Base-by-base conservation (phyloP, 2,797 vertebrate genomes). In the Hemibagrus guttatus region DNA sequence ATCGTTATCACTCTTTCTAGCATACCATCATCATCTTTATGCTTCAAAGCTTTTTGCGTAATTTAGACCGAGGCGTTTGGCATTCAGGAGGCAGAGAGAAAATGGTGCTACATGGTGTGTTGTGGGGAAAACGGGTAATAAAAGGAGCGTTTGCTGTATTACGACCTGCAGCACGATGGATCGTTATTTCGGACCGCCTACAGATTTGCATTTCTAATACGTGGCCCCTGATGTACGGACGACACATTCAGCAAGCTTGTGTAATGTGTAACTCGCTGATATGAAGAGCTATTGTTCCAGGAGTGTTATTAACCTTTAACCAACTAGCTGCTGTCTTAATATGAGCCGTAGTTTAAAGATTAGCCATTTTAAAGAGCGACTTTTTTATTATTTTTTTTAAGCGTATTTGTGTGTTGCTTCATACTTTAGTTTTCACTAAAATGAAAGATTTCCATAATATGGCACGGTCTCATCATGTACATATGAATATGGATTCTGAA, bases 231-330 rank as follows among this genome's bases (percentile, higher is more conserved):
- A 1, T 49, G 35, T 71, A 31, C n/a, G 39, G 16, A 52, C 28
- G 13, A 58, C 63, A 39, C 28, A 26, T n/a, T 46, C 42, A 17
- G 31, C 12, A 54, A 66, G 52, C 19, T 84, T 74, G 80, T 74
- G 46, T 87, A 88, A 87, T 85, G 39, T 72, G 85, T 90, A 88
- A 90, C 87, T 58, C 78, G 42, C 72, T n/a, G 52, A 89, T 69
- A 75, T n/a, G 49, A 58, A 46, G 1, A 46, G 52, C 79, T 39
- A 42, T 28, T 75, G 81, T 71, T 23, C 17, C 14, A n/a, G 31
- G 81, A 83, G 28, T 71, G 83, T 87, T 75, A 89, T 90, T 89
- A 87, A 88, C 89, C 84, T 69, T 9, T 26, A 64, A 56, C 64
- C 61, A 78, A 83, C 58, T 66, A 79, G 68, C 82, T 76, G 81